phyloP scores from a whole-genome alignment of 23 tunicate genomes.

The Clavelina lepadiformis region DNA sequence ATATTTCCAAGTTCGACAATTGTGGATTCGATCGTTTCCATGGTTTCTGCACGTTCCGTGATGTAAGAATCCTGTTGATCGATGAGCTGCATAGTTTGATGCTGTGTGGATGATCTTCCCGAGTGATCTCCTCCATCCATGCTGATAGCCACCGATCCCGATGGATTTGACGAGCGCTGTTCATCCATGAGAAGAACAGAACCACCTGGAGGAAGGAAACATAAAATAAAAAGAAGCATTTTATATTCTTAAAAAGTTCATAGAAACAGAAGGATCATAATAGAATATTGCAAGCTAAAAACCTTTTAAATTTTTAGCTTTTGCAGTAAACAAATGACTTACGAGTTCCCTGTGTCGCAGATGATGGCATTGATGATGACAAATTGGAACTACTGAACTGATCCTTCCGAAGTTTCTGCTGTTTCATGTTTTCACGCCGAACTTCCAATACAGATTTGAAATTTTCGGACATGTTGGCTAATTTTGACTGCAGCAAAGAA shows the following conservation, averaged over 20 bases:
- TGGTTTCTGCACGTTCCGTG: slow-evolving; percentile 87
- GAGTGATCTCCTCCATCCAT: slow-evolving; percentile 41
- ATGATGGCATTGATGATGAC: slow-evolving; percentile 61
- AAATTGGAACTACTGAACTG: slow-evolving; percentile 76
- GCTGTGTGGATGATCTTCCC: slow-evolving; percentile 9
- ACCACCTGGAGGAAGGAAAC: slow-evolving; percentile 56
- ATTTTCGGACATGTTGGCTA: slow-evolving; percentile 90
- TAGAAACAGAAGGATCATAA: too few relatives aligned
- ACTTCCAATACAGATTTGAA: slow-evolving; percentile 90
- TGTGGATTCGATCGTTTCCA: slow-evolving; percentile 94
- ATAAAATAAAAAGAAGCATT: too few relatives aligned
- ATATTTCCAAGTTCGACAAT: slow-evolving; percentile 95
- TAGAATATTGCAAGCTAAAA: too few relatives aligned
- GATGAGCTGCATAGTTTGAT: slow-evolving; percentile 67
- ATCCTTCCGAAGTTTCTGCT: slow-evolving; percentile 82
- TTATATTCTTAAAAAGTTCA: too few relatives aligned
- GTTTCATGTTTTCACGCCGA: slow-evolving; percentile 96
- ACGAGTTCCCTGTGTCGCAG: slow-evolving; percentile 81
- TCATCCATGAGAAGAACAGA: slow-evolving; percentile 86
- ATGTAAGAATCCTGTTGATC: slow-evolving; percentile 89
- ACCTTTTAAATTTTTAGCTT: too few relatives aligned
- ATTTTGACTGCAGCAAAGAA: slow-evolving; percentile 67
- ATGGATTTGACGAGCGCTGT: slow-evolving; percentile 37
- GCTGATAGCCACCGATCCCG: slow-evolving; percentile 57
- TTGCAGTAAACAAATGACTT: too few relatives aligned